These are phyloP conservation scores for Asbolus verrucosus DNA, from an alignment of 1,140 invertebrate species.

Conservation along the genomic window DNA sequence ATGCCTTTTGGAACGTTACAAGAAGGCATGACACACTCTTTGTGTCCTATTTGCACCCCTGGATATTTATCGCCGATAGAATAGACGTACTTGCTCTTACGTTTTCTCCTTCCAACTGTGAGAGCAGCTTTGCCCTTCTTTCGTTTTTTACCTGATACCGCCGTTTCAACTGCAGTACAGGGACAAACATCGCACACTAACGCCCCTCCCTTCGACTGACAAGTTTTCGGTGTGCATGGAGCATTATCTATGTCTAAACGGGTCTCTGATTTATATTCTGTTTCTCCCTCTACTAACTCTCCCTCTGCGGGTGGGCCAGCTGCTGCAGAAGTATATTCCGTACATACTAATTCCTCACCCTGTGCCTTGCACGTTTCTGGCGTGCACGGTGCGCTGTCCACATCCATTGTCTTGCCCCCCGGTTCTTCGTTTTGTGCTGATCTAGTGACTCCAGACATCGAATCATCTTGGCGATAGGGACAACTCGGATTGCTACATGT, in stretches of 20 bases:
- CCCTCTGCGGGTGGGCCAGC: no score
- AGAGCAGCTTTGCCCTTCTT: conserved; percentile 41
- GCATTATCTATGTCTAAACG: not conserved
- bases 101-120: conserved; percentile 50
- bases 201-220: conserved; percentile 24
- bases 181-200: conserved; percentile 38
- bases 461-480: conserved; percentile 46
- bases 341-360: conserved; percentile 4
- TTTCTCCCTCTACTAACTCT: not conserved
- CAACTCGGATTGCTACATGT: conserved; percentile 54
- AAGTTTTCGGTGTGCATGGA: conserved; percentile 13
- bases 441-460: not conserved
- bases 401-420: not conserved
- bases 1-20: conserved; percentile 68
- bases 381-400: not conserved
- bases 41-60: conserved; percentile 68
- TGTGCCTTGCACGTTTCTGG: not conserved
- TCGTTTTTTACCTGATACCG: conserved; percentile 3
- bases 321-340: conserved; percentile 2
- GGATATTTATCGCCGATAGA: conserved; percentile 61
- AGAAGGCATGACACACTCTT: conserved; percentile 64
- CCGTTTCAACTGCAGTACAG: not conserved
- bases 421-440: no score
- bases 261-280: conserved; percentile 6
- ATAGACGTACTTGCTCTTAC: conserved; percentile 56